Conservation (phyloP, 1,140 invertebrate species). For the Drosophila asahinai region DNA sequence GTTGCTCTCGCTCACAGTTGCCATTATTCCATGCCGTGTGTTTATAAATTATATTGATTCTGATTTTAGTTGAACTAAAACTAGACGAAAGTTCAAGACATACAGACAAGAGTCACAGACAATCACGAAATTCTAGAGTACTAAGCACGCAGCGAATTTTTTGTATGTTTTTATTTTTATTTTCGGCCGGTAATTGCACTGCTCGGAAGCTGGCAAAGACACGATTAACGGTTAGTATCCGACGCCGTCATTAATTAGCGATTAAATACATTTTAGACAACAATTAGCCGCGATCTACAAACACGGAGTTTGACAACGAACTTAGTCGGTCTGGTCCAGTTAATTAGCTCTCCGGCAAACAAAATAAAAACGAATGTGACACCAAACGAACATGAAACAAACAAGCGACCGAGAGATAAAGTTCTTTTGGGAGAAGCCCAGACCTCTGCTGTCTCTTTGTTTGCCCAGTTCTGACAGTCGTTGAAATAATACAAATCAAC, state of each 20-base stretch:
- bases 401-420: constrained; percentile 12
- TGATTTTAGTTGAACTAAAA: constrained; percentile 32
- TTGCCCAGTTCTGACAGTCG: constrained; percentile 36
- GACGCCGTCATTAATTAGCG: constrained; percentile 60
- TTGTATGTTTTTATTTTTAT: constrained; percentile 23
- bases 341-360: constrained; percentile 37
- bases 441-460: constrained; percentile 19
- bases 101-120: constrained; percentile 34
- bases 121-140: constrained; percentile 50
- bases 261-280: constrained; percentile 50
- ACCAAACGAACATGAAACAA: constrained; percentile 7
- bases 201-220: constrained; percentile 69
- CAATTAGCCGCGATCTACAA: constrained; percentile 46
- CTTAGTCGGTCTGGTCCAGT: constrained; percentile 23
- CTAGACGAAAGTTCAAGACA: constrained; percentile 58
- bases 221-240: constrained; percentile 52
- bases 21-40: constrained; percentile 16
- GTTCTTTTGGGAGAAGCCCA: constrained; percentile 3
- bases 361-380: constrained; percentile 33
- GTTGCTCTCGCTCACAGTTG: constrained; percentile 26
- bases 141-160: constrained; percentile 11
- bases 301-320: constrained; percentile 31
- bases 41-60: constrained; percentile 41
- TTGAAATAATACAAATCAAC: constrained; percentile 24
- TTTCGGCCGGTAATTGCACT: constrained; percentile 53